A percentile compares a stretch with the other conserved stretches of the same genome.
phyloP scores from a whole-genome alignment of 35 echinoderm and acorn worm species.

The Patiria miniata region DNA sequence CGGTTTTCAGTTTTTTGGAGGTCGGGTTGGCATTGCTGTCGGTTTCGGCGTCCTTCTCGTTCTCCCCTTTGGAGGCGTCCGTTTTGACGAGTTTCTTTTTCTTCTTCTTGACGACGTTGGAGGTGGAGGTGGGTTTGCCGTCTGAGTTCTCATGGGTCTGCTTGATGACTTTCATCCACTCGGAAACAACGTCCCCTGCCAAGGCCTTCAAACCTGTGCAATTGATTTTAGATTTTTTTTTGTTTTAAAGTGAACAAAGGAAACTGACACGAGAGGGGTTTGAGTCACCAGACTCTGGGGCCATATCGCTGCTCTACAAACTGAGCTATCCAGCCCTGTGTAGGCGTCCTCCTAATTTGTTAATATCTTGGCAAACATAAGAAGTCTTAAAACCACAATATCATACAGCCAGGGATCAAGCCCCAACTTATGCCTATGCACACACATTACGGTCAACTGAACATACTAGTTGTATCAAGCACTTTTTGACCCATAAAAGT shows the following conservation, averaged over 20 bases:
- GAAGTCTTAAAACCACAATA: no score
- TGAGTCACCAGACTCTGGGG: neutral
- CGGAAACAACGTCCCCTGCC: conserved; percentile 42
- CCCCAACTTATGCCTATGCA: no score
- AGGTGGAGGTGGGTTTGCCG: neutral
- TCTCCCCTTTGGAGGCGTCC: conserved; percentile 17
- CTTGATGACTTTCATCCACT: conserved; percentile 68
- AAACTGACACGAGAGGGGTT: neutral
- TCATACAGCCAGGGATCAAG: no score
- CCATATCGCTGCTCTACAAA: no score
- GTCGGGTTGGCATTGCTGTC: conserved; percentile 18
- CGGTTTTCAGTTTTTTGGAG: conserved; percentile 9
- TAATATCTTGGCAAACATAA: no score
- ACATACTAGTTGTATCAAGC: no score
- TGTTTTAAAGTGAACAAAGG: no score
- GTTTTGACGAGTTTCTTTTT: conserved; percentile 68
- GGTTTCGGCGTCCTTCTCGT: neutral
- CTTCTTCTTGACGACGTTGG: conserved; percentile 63
- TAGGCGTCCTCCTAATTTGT: no score
- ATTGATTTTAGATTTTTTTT: neutral
- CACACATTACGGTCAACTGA: no score
- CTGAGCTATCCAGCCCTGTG: no score
- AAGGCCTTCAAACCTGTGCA: conserved; percentile 49
- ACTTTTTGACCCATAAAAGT: no score
- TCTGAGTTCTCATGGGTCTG: neutral